Conservation (phyloP, 2,113 vertebrate species). For the Zapus hudsonius region DNA sequence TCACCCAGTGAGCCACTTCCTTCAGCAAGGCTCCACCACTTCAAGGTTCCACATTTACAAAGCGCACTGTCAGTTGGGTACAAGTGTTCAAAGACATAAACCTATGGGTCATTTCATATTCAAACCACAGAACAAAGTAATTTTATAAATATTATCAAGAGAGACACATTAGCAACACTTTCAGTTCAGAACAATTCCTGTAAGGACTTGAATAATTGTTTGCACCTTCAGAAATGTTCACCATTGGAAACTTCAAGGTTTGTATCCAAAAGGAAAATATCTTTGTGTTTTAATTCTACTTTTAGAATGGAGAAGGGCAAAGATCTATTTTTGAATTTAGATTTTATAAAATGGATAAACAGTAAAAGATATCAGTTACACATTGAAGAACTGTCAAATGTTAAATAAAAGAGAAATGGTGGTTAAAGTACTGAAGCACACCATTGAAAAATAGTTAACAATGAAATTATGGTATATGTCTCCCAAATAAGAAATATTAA, state of each 20-base stretch:
- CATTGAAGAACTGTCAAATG: constrained; percentile 23
- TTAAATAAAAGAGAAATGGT: constrained; percentile 28
- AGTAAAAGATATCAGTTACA: neutral
- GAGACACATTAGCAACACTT: neutral
- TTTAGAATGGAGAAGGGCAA: constrained; percentile 17
- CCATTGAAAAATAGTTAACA: neutral
- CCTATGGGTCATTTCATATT: no score
- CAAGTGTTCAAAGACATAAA: no score
- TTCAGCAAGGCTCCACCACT: no score
- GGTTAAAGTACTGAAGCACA: neutral
- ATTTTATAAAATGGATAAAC: constrained; percentile 6
- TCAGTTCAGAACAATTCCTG: constrained; percentile 24
- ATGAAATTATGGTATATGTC: neutral
- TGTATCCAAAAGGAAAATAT: neutral
- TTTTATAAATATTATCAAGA: constrained; percentile 17
- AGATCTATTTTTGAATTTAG: neutral
- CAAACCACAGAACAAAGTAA: no score
- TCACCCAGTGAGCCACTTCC: no score
- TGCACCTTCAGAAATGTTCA: constrained; percentile 33
- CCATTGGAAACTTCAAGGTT: neutral
- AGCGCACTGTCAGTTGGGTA: no score
- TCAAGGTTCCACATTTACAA: no score
- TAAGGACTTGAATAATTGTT: constrained; percentile 37
- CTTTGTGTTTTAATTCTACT: constrained; percentile 42
- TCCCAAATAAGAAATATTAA: constrained; percentile 1